Base-by-base conservation (phyloP, 2,797 vertebrate species). In the Sarcoramphus papa region DNA sequence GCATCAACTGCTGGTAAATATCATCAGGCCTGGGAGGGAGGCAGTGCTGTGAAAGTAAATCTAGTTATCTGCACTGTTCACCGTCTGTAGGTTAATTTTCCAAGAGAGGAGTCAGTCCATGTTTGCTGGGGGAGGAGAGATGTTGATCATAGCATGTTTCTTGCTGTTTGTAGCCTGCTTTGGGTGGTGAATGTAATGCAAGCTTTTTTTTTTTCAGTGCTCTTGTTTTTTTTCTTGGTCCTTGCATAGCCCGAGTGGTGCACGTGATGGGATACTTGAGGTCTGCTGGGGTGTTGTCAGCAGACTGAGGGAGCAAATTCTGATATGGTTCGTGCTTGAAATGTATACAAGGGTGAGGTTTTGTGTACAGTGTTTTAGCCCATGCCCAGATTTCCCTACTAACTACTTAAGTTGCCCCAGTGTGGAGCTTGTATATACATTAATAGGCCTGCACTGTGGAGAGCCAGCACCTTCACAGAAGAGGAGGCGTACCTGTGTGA, bases 91-190 rank as follows among this genome's bases (percentile, higher is more conserved):
- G 41, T 91, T 89, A 20, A 37, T 91, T 93, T 77, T 83, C 72
- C 41, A n/a, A 33, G 73, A 60, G 68, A 33, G 57, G 41, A 64
- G 45, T 33, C 0, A 1, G 47, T 59, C 33, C 0, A 0, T 57
- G 31, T 81, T 88, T 90, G 47, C 12, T 87, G 45, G 35, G 30
- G 30, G 23, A 79, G 30, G 33, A 82, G 67, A 37, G 25, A 7
- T 69, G 30, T 33, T 79, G 70, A 67, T 74, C 14, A 4, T 31
- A 63, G 27, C 8, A 1, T 12, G 8, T 73, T 93, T 85, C 31
- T 50, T 74, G 48, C 37, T 86, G 43, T 72, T 82, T 35, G 23
- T 65, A 51, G 20, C 10, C n/a, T 85, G n/a, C 48, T 82, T 62
- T 56, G 27, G 69, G 54, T 51, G n/a, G 17, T 70, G 16, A 76